Conservation (phyloP, 2,888 invertebrate genomes). For the Rhamnusium bicolor region DNA sequence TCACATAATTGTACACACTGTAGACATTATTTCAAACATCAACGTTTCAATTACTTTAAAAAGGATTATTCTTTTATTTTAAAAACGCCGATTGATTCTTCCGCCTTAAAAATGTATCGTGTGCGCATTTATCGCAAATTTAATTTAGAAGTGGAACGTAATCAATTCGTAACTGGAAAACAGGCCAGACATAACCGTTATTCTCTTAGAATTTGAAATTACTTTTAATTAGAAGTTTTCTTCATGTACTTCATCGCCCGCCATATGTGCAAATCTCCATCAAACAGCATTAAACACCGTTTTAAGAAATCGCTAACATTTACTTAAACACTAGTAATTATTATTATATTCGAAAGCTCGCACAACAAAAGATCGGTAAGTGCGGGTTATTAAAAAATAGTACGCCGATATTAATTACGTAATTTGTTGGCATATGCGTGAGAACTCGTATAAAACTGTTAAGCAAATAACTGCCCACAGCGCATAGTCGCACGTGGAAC, state of each 20-base stretch:
- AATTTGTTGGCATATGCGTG: background rate
- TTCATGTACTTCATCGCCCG: slow-evolving; percentile 17
- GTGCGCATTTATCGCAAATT: background rate
- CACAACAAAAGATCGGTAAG: background rate
- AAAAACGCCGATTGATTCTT: no score
- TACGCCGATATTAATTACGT: slow-evolving; percentile 2
- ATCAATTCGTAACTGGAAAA: slow-evolving; percentile 35
- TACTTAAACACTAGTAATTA: background rate
- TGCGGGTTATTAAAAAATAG: background rate
- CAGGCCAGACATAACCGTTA: slow-evolving; percentile 38
- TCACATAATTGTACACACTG: no score
- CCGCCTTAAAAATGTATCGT: background rate
- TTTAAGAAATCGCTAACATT: slow-evolving; percentile 8
- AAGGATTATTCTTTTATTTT: no score
- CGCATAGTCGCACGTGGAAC: no score
- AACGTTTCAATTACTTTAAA: no score
- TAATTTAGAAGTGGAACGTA: slow-evolving; percentile 15
- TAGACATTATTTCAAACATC: no score
- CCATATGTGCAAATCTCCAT: slow-evolving; percentile 28
- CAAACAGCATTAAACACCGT: slow-evolving; percentile 8
- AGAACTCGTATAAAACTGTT: background rate
- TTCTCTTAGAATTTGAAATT: slow-evolving; percentile 35
- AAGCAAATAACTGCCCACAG: background rate
- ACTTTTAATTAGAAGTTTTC: slow-evolving; percentile 37
- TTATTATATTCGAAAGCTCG: background rate